Base-by-base conservation (phyloP, 2,888 invertebrate genomes). In the Stenoptilia bipunctidactyla region DNA sequence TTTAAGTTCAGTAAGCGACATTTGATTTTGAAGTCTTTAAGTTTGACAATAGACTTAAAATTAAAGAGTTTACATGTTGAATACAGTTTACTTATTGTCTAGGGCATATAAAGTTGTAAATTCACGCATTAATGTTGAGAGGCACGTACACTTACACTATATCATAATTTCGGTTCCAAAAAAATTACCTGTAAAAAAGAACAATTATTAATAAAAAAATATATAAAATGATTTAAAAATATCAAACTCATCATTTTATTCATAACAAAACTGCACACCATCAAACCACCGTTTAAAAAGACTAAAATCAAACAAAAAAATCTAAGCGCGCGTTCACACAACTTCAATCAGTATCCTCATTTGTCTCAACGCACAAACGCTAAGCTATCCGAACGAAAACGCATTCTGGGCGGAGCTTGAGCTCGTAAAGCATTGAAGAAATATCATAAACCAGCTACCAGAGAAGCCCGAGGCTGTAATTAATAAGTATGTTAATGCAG, bases 401-500 rank as follows among this genome's bases (percentile, higher is more conserved):
- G 58, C 50, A 52, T 51, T 52, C 50, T 57, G 72, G 80, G 82
- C 77, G 79, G 65, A 60, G 70, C 58, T 49, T 47, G 36, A 43
- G 58, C 48, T 66, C 68, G 70, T 74, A 75, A 71, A 76, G 55
- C 67, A 74, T 71, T 53, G 55, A 61, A 72, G 74, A 76, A 69
- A 69, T 76, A 74, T 76, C 70, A 73, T 70, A 58, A 63, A 53
- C 54, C 52, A 52, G 73, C 77, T 74, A 74, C 79, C 75, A 75
- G 61, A 75, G 61, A 62, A 67, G 73, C 77, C 75, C 66, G 59
- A 65, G 80, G 76, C 74, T 62, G 54, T 66, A 66, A 74, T 77
- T 77, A 77, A 76, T 79, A 75, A 73, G 71, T 70, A 72, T 73
- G 74, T 75, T 77, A 76, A 75, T 79, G 67, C 55, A 52, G 47